Conservation (phyloP, 2,113 vertebrate genomes). For the Mormoops blainvillei region DNA sequence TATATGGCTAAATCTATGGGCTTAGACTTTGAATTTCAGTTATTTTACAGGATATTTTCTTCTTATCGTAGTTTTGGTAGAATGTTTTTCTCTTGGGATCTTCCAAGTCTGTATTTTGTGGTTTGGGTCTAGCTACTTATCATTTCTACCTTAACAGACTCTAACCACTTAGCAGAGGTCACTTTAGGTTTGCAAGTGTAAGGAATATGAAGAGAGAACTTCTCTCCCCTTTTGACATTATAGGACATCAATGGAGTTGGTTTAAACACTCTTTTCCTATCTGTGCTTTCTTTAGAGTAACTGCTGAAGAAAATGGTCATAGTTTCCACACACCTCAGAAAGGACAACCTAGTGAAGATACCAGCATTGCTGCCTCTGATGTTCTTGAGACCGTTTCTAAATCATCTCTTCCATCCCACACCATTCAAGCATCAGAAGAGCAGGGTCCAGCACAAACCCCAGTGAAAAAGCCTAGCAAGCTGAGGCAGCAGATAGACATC, state of each 20-base stretch:
- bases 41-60: constrained; percentile 64
- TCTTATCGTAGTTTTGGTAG: constrained; percentile 55
- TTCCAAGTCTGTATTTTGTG: constrained; percentile 47
- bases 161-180: constrained; percentile 9
- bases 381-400: constrained; percentile 78
- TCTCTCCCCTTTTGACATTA: not conserved
- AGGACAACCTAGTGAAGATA: constrained; percentile 77
- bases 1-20: not conserved
- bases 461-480: constrained; percentile 86
- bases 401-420: constrained; percentile 61
- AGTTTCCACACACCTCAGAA: constrained; percentile 74
- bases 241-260: not conserved
- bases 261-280: constrained; percentile 44
- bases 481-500: constrained; percentile 89
- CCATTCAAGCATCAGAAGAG: constrained; percentile 81
- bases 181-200: constrained; percentile 8
- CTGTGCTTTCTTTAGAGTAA: constrained; percentile 68
- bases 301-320: constrained; percentile 86
- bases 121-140: constrained; percentile 59
- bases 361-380: constrained; percentile 42
- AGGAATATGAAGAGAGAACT: not conserved
- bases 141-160: constrained; percentile 46
- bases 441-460: constrained; percentile 72
- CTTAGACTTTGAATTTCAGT: constrained; percentile 53
- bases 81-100: constrained; percentile 41